Base-by-base conservation (phyloP, 2,888 invertebrate species). In the Lamellibrachia satsuma region DNA sequence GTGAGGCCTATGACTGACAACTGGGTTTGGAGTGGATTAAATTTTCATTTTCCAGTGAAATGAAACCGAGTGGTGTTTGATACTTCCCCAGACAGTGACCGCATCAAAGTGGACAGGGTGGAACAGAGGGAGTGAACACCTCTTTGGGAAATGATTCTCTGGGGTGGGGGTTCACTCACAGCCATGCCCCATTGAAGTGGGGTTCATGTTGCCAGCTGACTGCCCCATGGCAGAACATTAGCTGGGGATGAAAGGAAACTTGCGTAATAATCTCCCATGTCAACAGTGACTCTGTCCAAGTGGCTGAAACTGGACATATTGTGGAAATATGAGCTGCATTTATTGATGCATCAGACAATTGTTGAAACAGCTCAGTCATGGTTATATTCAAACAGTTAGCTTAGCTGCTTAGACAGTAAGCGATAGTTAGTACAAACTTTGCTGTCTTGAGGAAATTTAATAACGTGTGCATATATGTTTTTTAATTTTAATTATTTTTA, bases 21-120 rank as follows among this genome's bases (percentile, higher is more conserved):
- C 75, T 22, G 15, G 75, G 75, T 15, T 6, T 22, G 22, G 75
- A 22, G 75, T 75, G 75, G 75, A 75, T 75, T 75, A 75, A 75
- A 15, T 75, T 75, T 75, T 75, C 75, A 75, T 75, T 75, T 75
- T 75, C 75, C n/a, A 22, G 75, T 75, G 75, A 75, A 75, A 75
- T 75, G 75, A 75, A 75, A 75, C 75, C 75, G 15, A n/a, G n/a
- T 75, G 75, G 75, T 75, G 75, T 75, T n/a, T 15, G 75, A 75
- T 75, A 75, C n/a, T 75, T 75, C 75, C 75, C n/a, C 22, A 75
- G 75, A 75, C 22, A 22, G 75, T 75, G 22, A 22, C 11, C 75
- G n/a, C 75, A 75, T 75, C 75, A 75, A 75, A 75, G 75, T 22
- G 75, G 75, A 22, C 75, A 75, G 75, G 75, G 75, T 3, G 22